Evolutionary conservation across 2,888 invertebrate genomes (phyloP).

Genomic region (Erannis defoliaria): DNA sequence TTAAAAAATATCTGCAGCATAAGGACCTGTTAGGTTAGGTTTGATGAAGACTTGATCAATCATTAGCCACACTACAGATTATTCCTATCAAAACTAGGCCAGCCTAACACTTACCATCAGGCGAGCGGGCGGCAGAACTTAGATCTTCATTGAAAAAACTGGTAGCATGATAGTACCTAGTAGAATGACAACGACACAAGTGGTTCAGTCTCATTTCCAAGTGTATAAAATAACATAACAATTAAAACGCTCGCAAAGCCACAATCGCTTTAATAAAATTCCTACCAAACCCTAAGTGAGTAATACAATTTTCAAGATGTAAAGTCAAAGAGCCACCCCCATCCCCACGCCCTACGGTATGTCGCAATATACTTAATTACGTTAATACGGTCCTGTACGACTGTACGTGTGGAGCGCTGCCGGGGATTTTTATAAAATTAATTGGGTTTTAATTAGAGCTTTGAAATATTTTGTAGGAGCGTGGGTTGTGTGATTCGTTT

Average conservation of each 20-base stretch:
- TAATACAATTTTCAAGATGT: constrained; percentile 77
- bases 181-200: too few relatives aligned
- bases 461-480: background rate
- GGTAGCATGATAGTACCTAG: too few relatives aligned
- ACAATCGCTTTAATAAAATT: constrained; percentile 50
- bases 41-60: too few relatives aligned
- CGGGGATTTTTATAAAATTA: constrained; percentile 28
- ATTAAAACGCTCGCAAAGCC: constrained; percentile 19
- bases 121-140: too few relatives aligned
- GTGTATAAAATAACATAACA: constrained; percentile 15
- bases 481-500: too few relatives aligned
- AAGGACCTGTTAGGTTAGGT: too few relatives aligned
- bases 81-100: too few relatives aligned
- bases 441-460: constrained; percentile 26
- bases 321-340: constrained; percentile 73
- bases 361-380: constrained; percentile 82
- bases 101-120: too few relatives aligned
- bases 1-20: too few relatives aligned
- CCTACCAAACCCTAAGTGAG: constrained; percentile 60
- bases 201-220: background rate
- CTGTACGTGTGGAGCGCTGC: constrained; percentile 64
- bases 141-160: too few relatives aligned
- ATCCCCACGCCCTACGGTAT: constrained; percentile 44
- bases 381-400: constrained; percentile 76
- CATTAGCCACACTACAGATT: too few relatives aligned